Percentiles rank a stretch among this genome's conserved stretches.
Evolutionary conservation across 2,797 vertebrate species (phyloP).

Genomic region (Sphaeramia orbicularis): DNA sequence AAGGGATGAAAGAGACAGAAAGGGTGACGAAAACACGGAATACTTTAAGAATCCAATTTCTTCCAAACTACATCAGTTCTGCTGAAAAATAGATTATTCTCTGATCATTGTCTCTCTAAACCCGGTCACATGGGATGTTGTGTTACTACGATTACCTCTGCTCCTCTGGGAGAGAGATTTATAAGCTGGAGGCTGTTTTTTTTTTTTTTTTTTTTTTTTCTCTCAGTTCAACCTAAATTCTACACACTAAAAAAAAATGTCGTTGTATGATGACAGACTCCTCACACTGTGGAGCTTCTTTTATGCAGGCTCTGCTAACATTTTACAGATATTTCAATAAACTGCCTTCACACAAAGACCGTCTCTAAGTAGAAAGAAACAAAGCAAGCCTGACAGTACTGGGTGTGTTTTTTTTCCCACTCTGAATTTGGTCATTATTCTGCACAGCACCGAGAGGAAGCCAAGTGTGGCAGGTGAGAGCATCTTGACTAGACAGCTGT

Average conservation of each 20-base stretch:
- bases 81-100: conserved; percentile 13
- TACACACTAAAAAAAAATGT: neutral
- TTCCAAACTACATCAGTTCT: conserved; percentile 12
- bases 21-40: conserved; percentile 9
- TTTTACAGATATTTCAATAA: conserved; percentile 53
- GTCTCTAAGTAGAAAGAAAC: conserved; percentile 46
- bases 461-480: conserved; percentile 72
- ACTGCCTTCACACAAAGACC: conserved; percentile 27
- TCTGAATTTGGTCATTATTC: conserved; percentile 68
- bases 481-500: conserved; percentile 74
- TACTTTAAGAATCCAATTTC: conserved; percentile 13
- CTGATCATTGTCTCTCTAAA: conserved; percentile 11
- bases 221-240: conserved; percentile 1
- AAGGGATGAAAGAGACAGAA: conserved; percentile 21
- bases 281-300: neutral
- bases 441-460: conserved; percentile 64
- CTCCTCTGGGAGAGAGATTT: conserved; percentile 8
- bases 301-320: conserved; percentile 11
- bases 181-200: conserved; percentile 4
- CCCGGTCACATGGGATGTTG: conserved; percentile 8
- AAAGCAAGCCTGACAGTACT: conserved; percentile 60
- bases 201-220: no score
- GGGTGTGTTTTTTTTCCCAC: neutral
- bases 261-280: conserved; percentile 23
- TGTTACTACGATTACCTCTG: neutral